Evolutionary conservation across 1,140 invertebrate species (phyloP), one percentile per base, ranked within the genome.

Genomic region (Tetragnatha versicolor): DNA sequence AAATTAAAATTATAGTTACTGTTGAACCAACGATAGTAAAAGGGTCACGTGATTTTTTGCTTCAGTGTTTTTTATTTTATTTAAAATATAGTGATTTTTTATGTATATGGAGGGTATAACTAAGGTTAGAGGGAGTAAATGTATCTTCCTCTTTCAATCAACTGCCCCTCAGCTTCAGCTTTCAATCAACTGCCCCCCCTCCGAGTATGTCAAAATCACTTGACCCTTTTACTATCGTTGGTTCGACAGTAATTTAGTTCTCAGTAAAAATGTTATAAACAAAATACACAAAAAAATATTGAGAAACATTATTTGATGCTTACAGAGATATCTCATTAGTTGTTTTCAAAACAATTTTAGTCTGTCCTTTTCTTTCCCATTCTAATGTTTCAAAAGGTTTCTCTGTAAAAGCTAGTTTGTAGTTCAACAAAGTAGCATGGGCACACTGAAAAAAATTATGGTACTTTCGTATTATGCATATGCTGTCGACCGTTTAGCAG

Each of bases 361-460:
- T 89, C 86, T 95, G 93, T 0, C 94, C 95, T 83, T 87, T 89
- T 68, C 87, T 85, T 84, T 92, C 89, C 96, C 96, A 98, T 7
- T 87, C 83, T 81, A 89, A 88, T 27, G 97, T 84, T 29, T 91
- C 83, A 37, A 89, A 87, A 7, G 91, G 90, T 80, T 91, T 87
- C 66, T 87, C 88, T 66, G 85, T 87, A 10, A 89, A 86, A 17
- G 91, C 88, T 81, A 91, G 91, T 80, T 91, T 90, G 83, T 93
- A 95, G 2, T 91, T 93, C 51, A 90, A 90, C 27, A 79, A 35
- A 7, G 95, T 92, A 58, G 94, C 96, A 88, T 98, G 96, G 53
- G 91, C 90, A 88, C 95, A 97, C 85, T 97, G 31, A 51, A 39
- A 70, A 70, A 4, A 69, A 14, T 35, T 14, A 7, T 9, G 37